phyloP scores from a whole-genome alignment of 2,797 vertebrate species.

The Pseudochaenichthys georgianus region DNA sequence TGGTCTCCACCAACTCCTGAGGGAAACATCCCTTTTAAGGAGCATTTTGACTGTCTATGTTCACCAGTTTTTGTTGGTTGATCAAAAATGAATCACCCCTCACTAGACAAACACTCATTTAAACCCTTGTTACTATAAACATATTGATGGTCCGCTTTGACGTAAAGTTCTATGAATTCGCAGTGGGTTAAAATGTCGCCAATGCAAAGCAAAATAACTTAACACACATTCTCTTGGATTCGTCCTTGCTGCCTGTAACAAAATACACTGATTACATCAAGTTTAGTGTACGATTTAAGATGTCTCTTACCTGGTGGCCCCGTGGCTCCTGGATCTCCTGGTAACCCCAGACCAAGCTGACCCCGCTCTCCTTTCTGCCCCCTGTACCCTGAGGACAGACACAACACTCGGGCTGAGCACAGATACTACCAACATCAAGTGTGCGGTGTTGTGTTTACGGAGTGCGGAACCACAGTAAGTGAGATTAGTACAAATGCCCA shows the following conservation, averaged over 20 bases:
- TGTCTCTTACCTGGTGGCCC: constrained; percentile 89
- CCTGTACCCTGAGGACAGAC: constrained; percentile 90
- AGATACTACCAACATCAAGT: constrained; percentile 13
- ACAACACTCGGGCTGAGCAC: constrained; percentile 46
- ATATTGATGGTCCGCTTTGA: not conserved
- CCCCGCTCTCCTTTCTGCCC: constrained; percentile 99
- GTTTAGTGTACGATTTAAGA: not conserved
- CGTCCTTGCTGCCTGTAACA: not conserved
- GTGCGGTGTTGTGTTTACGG: not conserved
- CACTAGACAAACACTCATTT: not conserved
- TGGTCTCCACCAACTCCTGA: not conserved
- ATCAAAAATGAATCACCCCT: not conserved
- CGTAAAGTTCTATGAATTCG: not conserved
- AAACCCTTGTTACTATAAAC: not conserved
- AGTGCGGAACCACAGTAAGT: constrained; percentile 53
- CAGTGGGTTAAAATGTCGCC: not conserved
- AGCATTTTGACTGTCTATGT: not conserved
- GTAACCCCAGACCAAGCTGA: constrained; percentile 93
- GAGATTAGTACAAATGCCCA: constrained; percentile 62
- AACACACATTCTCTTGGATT: not conserved
- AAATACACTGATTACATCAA: not conserved
- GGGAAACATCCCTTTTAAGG: not conserved
- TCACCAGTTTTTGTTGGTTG: not conserved
- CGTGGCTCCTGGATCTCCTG: constrained; percentile 89
- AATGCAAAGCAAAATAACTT: not conserved